Base-by-base conservation (phyloP, 2,113 vertebrate species). In the Oxyruncus cristatus region DNA sequence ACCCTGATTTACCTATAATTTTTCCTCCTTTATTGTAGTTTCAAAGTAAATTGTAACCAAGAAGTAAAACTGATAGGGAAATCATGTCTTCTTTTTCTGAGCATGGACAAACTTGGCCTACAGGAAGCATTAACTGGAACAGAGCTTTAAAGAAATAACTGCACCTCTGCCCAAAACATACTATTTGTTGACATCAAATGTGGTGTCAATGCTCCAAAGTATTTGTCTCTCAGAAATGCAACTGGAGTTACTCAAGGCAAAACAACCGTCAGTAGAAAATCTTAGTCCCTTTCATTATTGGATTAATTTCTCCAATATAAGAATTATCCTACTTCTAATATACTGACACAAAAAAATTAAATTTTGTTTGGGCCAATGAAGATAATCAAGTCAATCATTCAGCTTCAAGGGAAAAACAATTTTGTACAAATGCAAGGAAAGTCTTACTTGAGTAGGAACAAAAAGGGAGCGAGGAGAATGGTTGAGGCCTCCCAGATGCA, bases 401-500 rank as follows among this genome's bases (percentile, higher is more conserved):
- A 71, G 32, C 14, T 68, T 92, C 53, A 42, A 52, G 11, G 24
- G 17, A 89, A 82, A 91, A 92, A 47, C 3, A 21, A 50, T 66
- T 52, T 8, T 49, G 72, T 72, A 85, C 27, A 87, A 88, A 89
- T 24, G 7, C 20, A 30, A 89, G 10, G 61, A 19, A 76, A 62
- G 17, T n/a, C 97, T 98, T 97, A 99, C 99, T 96, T 98, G 98
- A 53, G 98, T 98, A 85, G 99, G 98, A 90, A 99, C 97, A 83
- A 99, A 99, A 44, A 99, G 99, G 0, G 99, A 99, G 6, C 98
- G 98, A 44, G 99, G 99, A 2, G 99, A 99, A 97, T 99, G 99
- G 98, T 99, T 99, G 85, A 99, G 98, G 68, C 98, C 98, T 18
- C 97, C 98, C 72, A 99, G 87, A 72, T 98, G 98, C 23, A 97